These are phyloP conservation scores for Aleiodes sp. DNA, from an alignment of 1,140 invertebrate species.

Conservation along the genomic window DNA sequence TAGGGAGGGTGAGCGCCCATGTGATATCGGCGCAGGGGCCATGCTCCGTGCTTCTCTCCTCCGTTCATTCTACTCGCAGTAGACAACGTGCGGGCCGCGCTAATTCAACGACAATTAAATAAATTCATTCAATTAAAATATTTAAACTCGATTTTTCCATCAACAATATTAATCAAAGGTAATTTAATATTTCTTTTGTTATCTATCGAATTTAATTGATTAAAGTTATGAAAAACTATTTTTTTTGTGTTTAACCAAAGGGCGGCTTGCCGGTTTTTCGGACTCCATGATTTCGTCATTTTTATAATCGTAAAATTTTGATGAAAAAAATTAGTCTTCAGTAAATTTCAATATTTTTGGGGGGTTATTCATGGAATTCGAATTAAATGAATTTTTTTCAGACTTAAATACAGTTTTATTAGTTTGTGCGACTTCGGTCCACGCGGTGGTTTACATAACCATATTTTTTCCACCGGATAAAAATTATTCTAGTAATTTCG, in stretches of 20 bases:
- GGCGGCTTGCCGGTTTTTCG: too few species aligned
- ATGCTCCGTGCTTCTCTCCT: constrained; percentile 37
- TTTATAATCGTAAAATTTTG: too few species aligned
- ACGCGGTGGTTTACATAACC: constrained; percentile 52
- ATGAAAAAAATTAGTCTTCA: too few species aligned
- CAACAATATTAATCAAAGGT: constrained; percentile 17
- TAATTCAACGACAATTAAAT: constrained; percentile 6
- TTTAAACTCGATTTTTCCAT: not conserved
- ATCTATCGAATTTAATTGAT: too few species aligned
- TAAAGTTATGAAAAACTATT: too few species aligned
- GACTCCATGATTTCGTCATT: too few species aligned
- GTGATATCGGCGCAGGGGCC: constrained; percentile 43
- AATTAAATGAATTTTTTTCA: constrained; percentile 7
- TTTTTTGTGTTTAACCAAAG: too few species aligned
- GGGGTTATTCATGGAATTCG: not conserved
- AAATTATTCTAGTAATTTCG: too few species aligned
- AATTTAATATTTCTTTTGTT: too few species aligned
- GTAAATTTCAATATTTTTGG: not conserved
- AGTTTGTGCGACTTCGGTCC: constrained; percentile 9
- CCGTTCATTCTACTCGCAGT: constrained; percentile 40
- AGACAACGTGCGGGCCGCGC: constrained; percentile 50
- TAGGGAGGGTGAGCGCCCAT: constrained; percentile 34
- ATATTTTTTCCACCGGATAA: too few species aligned
- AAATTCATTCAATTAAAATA: constrained; percentile 19
- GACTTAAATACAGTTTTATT: not conserved